Evolutionary conservation across 1,140 invertebrate genomes (phyloP).

Genomic region (Zaprionus capensis): DNA sequence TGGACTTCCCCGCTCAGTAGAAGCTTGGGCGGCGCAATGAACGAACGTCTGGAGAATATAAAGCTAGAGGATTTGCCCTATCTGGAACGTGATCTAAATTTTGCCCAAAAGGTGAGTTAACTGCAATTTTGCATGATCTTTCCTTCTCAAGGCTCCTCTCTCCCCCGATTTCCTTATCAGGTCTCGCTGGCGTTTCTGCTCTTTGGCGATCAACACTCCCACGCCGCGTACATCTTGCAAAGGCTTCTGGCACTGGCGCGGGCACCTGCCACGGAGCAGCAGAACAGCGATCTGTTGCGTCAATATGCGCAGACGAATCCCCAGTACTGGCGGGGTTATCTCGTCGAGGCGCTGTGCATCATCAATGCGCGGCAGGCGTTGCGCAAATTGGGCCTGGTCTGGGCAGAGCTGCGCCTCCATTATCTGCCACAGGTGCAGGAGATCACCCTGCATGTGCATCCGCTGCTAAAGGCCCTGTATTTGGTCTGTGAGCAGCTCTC

Average conservation of each 20-base stretch:
- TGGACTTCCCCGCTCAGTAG: slow-evolving; percentile 40
- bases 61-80: slow-evolving; percentile 66
- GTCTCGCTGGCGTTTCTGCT: slow-evolving; percentile 68
- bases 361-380: slow-evolving; percentile 63
- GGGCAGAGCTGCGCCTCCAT: slow-evolving; percentile 55
- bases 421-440: slow-evolving; percentile 70
- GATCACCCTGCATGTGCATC: slow-evolving; percentile 68
- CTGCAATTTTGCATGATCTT: background rate
- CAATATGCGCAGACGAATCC: slow-evolving; percentile 61
- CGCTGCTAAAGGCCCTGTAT: slow-evolving; percentile 72
- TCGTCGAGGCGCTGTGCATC: slow-evolving; percentile 73
- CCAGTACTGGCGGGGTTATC: slow-evolving; percentile 47
- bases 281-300: slow-evolving; percentile 53
- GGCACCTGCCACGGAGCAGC: background rate
- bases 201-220: slow-evolving; percentile 56
- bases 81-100: slow-evolving; percentile 66
- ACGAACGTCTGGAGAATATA: slow-evolving; percentile 44
- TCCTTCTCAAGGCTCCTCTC: background rate
- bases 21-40: slow-evolving; percentile 16
- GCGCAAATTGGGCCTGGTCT: slow-evolving; percentile 66
- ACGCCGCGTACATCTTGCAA: slow-evolving; percentile 63
- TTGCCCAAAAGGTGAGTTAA: slow-evolving; percentile 58
- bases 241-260: slow-evolving; percentile 50
- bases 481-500: slow-evolving; percentile 67
- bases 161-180: slow-evolving; percentile 22